These are phyloP conservation scores for Oscheius sp. DNA, from an alignment of 1,140 invertebrate species.

Conservation along the genomic window DNA sequence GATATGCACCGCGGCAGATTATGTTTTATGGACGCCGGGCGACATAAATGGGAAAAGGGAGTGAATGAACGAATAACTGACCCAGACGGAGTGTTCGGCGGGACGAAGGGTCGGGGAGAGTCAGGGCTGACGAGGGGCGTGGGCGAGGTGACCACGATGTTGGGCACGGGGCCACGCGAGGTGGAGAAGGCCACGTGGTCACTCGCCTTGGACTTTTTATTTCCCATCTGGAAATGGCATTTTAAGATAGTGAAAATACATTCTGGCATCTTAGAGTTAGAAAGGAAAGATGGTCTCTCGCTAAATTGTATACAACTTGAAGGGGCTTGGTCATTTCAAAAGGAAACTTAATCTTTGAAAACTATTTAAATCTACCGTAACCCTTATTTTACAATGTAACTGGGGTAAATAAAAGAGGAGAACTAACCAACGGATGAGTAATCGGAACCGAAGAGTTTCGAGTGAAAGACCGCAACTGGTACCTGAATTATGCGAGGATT, in stretches of 20 bases:
- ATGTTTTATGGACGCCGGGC: neutral
- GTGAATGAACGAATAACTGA: neutral
- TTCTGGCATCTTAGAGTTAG: too few species aligned
- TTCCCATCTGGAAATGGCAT: conserved; percentile 10
- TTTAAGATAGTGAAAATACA: too few species aligned
- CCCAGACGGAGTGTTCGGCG: neutral
- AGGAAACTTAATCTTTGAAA: too few species aligned
- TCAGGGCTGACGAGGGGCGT: neutral
- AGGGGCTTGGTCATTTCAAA: too few species aligned
- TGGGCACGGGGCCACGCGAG: neutral
- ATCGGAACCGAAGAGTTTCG: neutral
- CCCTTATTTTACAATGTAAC: too few species aligned
- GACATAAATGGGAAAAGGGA: neutral
- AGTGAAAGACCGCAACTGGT: neutral
- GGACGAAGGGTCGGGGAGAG: neutral
- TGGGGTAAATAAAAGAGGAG: too few species aligned
- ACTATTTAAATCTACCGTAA: too few species aligned
- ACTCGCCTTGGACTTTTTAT: neutral
- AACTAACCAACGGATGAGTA: neutral
- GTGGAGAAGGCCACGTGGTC: neutral
- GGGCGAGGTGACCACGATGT: neutral
- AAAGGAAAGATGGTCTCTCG: too few species aligned
- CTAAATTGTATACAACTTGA: too few species aligned
- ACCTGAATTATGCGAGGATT: neutral
- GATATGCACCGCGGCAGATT: neutral